Evolutionary conservation across 2,888 invertebrate genomes (phyloP), one percentile per base, ranked within the genome.

Genomic region (Stratiomys singularior): DNA sequence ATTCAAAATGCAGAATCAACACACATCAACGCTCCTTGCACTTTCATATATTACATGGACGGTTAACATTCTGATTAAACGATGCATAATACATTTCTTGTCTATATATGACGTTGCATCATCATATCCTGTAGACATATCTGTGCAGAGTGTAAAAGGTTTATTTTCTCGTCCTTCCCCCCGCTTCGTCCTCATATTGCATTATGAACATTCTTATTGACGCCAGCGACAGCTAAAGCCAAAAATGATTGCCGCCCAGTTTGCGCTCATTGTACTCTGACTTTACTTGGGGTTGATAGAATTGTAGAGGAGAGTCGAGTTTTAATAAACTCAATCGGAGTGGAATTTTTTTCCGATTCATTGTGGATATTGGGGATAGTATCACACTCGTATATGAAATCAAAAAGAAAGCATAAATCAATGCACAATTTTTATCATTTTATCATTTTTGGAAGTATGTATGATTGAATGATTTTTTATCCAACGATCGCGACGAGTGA

Each of bases 31-130:
- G 18, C 46, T 67, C 27, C 23, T 25, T 67, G 46, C 67, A 67
- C 44, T 67, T 44, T 67, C 56, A 72, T 72, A 56, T 56, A 72
- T 72, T 72, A 56, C 30, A 72, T 30, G 72, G 72, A 44, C 46
- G 67, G 72, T 72, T 72, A 72, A 58, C 56, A 72, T 72, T 58
- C 56, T 72, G 72, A 72, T 72, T 72, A 72, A 72, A 72, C 72
- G 72, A 72, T 72, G 72, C 72, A 72, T 72, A 72, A 72, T 72
- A 72, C 72, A 72, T 72, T 71, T 58, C 67, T 67, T 67, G 67
- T 67, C 67, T 67, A 46, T 67, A 64, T 13, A 25, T 64, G 7
- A 18, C 64, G 1, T 64, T 18, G 18, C 64, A 64, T 64, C 64
- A 64, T 30, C 64, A 64, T 64, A 64, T 64, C 64, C 58, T 60